Evolutionary conservation across 2,888 invertebrate species (phyloP).

Genomic region (Dusona sp.): DNA sequence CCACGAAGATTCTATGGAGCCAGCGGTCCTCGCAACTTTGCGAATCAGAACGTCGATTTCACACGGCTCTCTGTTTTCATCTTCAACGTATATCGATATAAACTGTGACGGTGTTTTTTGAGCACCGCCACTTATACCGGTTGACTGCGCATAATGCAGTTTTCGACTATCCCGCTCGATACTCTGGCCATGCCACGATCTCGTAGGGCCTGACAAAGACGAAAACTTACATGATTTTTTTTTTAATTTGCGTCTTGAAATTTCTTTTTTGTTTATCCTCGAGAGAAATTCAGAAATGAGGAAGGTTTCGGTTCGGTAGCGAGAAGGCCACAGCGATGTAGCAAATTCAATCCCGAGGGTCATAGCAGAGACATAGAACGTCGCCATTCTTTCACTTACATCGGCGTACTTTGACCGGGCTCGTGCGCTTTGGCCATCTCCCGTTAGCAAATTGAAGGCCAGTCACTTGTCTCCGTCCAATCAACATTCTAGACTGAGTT

Average conservation of each 20-base stretch:
- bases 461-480: no score
- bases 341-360: neutral
- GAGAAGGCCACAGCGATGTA: no score
- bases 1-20: conserved; percentile 70
- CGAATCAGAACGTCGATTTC: conserved; percentile 66
- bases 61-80: conserved; percentile 56
- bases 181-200: neutral
- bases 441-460: no score
- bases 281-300: neutral
- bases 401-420: no score
- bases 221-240: neutral
- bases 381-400: no score
- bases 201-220: neutral
- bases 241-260: neutral
- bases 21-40: conserved; percentile 65
- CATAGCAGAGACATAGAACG: neutral
- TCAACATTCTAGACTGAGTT: no score
- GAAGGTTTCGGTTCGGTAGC: neutral
- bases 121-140: neutral
- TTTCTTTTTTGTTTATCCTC: neutral
- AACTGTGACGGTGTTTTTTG: conserved; percentile 1
- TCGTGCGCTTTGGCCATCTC: no score
- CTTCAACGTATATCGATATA: conserved; percentile 21
- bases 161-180: neutral
- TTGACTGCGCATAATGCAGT: neutral